phyloP scores from a whole-genome alignment of 2,888 invertebrate genomes.

The Parthenolecanium corni region DNA sequence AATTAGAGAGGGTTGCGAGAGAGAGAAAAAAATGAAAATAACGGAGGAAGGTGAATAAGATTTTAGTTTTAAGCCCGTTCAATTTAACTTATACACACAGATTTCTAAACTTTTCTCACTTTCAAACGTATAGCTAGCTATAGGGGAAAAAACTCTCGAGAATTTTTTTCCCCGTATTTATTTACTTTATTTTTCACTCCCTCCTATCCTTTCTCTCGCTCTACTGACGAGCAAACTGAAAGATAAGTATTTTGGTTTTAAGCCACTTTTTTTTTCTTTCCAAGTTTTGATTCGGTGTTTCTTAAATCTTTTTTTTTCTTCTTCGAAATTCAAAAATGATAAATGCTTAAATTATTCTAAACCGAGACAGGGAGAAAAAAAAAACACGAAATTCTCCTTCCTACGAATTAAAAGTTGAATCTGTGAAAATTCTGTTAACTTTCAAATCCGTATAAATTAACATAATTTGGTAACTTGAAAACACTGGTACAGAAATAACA shows the following conservation, averaged over 20 bases:
- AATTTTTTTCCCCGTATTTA: conserved; percentile 5
- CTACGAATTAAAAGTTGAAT: too few species aligned
- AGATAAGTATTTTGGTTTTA: conserved; percentile 16
- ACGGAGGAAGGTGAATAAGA: conserved; percentile 14
- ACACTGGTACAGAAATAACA: too few species aligned
- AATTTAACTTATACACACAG: conserved; percentile 25
- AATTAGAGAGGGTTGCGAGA: conserved; percentile 12
- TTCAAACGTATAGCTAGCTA: not conserved
- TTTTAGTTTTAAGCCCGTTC: conserved; percentile 20
- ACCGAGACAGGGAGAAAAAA: too few species aligned
- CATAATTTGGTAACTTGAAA: too few species aligned
- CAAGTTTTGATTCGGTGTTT: conserved; percentile 15
- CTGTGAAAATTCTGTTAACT: too few species aligned
- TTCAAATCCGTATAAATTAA: too few species aligned
- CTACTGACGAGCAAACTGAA: not conserved
- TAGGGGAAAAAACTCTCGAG: not conserved
- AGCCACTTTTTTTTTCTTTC: conserved; percentile 2
- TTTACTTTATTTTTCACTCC: too few species aligned
- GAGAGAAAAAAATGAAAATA: not conserved
- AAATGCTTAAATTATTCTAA: not conserved
- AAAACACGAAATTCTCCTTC: too few species aligned
- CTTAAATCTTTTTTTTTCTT: conserved; percentile 10
- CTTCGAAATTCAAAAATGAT: conserved; percentile 13
- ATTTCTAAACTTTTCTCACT: conserved; percentile 24
- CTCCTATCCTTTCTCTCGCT: too few species aligned